Percentiles rank a stretch among this genome's conserved stretches.
These are phyloP conservation scores for Drosophila gaucha DNA, from an alignment of 2,888 invertebrate species.

Conservation along the genomic window DNA sequence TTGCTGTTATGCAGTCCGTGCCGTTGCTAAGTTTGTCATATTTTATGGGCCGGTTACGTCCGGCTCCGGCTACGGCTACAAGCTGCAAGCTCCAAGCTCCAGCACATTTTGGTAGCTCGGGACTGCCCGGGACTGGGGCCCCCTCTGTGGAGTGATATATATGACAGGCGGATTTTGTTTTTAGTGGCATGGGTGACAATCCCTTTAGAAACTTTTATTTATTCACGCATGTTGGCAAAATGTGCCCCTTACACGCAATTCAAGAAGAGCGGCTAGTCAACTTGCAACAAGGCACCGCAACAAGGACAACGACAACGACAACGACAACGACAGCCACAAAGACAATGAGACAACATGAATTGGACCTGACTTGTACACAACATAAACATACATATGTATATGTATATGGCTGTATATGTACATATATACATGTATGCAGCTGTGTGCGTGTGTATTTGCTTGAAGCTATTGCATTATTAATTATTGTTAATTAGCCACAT, in stretches of 20 bases:
- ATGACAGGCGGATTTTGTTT: slow-evolving; percentile 75
- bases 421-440: too few species aligned
- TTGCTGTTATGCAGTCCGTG: slow-evolving; percentile 64
- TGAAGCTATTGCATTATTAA: slow-evolving; percentile 60
- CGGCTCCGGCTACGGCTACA: slow-evolving; percentile 41
- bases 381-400: not conserved
- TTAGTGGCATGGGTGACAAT: slow-evolving; percentile 79
- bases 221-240: slow-evolving; percentile 75
- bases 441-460: slow-evolving; percentile 13
- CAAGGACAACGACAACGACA: slow-evolving; percentile 34
- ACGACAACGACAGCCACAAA: slow-evolving; percentile 29
- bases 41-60: slow-evolving; percentile 72
- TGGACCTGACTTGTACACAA: slow-evolving; percentile 19
- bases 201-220: slow-evolving; percentile 75
- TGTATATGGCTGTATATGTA: not conserved
- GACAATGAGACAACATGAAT: slow-evolving; percentile 37
- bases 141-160: slow-evolving; percentile 70
- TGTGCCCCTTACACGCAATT: slow-evolving; percentile 74
- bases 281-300: slow-evolving; percentile 46
- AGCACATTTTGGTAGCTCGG: slow-evolving; percentile 20
- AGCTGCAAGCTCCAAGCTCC: not conserved
- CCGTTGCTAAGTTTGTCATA: slow-evolving; percentile 74
- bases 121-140: slow-evolving; percentile 25
- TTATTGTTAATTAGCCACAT: slow-evolving; percentile 63
- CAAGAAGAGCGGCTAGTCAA: slow-evolving; percentile 49